phyloP scores from a whole-genome alignment of 92 coral and sea anemone genomes.

The Bergia sp. region DNA sequence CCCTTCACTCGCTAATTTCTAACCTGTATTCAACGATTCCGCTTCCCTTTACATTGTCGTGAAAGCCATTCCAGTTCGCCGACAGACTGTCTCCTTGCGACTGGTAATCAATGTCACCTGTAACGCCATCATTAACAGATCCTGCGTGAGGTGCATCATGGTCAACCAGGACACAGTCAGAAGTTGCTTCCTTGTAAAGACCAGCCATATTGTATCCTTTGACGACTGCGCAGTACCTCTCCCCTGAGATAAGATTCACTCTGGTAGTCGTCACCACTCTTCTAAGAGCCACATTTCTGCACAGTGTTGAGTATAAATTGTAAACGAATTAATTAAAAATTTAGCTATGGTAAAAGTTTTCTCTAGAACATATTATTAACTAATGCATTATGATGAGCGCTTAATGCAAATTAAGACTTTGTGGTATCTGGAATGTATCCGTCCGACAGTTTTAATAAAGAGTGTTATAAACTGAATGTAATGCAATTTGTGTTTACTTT shows the following conservation, averaged over 20 bases:
- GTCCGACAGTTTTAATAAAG: too few relatives aligned
- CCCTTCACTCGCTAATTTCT: not conserved
- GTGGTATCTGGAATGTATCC: not conserved
- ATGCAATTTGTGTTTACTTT: too few relatives aligned
- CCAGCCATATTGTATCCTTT: conserved; percentile 83
- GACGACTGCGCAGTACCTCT: conserved; percentile 85
- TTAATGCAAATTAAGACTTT: not conserved
- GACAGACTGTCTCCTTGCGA: conserved; percentile 65
- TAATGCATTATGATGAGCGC: too few relatives aligned
- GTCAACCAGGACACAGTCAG: conserved; percentile 91
- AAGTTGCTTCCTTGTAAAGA: conserved; percentile 61
- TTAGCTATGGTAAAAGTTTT: too few relatives aligned
- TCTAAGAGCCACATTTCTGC: conserved; percentile 49
- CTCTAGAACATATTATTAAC: too few relatives aligned
- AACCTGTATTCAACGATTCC: conserved; percentile 80
- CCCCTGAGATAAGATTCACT: conserved; percentile 77
- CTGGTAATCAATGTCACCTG: conserved; percentile 76
- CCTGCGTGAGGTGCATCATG: conserved; percentile 90
- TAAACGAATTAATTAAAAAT: too few relatives aligned
- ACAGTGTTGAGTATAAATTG: not conserved
- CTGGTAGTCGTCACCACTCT: conserved; percentile 56
- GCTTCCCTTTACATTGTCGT: conserved; percentile 82
- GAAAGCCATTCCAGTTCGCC: conserved; percentile 91
- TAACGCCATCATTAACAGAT: conserved; percentile 76
- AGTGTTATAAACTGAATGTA: too few relatives aligned